Evolutionary conservation across 2,797 vertebrate genomes (phyloP).

Genomic region (Margarornis squamiger): DNA sequence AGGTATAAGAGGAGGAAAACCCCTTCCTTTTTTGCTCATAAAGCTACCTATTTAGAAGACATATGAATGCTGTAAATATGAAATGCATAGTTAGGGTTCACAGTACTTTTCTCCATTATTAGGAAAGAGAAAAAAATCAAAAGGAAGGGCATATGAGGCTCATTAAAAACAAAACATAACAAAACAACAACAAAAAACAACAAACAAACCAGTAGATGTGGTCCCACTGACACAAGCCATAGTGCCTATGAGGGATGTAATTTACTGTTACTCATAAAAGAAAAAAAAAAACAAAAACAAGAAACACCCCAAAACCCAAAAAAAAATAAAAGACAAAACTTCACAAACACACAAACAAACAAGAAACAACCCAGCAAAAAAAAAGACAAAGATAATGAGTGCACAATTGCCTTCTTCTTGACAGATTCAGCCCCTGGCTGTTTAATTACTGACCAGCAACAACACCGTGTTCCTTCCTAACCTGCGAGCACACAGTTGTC

Average conservation of each 20-base stretch:
- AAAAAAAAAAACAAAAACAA: background rate
- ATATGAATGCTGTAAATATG: background rate
- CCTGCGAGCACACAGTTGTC: fast-evolving
- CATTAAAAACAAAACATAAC: background rate
- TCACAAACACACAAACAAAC: background rate
- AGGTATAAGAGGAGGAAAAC: background rate
- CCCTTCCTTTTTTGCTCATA: background rate
- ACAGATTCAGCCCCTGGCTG: background rate
- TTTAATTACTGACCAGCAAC: background rate
- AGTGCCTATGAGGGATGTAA: background rate
- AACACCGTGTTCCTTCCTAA: background rate
- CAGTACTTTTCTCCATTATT: background rate
- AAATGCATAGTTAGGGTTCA: background rate
- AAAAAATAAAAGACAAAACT: background rate
- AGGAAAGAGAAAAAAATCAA: background rate
- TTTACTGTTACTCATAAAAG: background rate
- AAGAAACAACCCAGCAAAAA: too few species aligned
- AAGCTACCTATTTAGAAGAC: background rate
- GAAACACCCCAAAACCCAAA: too few species aligned
- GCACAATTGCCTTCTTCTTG: background rate
- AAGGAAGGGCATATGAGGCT: background rate
- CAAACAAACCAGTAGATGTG: background rate
- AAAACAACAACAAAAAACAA: background rate
- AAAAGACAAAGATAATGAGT: background rate
- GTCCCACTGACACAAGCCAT: background rate